A percentile compares a stretch with the other conserved stretches of the same genome.
Evolutionary conservation across 2,797 vertebrate genomes (phyloP).

Genomic region (Microchirus variegatus): DNA sequence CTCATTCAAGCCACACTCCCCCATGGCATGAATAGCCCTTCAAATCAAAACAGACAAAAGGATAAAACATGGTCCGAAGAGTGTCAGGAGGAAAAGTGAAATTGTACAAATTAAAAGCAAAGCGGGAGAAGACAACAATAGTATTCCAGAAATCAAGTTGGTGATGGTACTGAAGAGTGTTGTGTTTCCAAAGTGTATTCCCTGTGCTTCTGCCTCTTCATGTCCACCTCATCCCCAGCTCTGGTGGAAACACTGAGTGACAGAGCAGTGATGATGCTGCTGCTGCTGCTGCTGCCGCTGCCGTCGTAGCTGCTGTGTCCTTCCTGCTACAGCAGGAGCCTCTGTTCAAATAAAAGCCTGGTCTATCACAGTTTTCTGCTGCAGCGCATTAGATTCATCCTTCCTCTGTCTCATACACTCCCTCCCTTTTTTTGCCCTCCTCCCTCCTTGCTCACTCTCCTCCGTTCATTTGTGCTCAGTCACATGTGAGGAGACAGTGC

Average conservation of each 20-base stretch:
- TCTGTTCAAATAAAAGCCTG: constrained; percentile 78
- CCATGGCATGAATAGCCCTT: constrained; percentile 49
- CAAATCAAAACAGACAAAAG: constrained; percentile 47
- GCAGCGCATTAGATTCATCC: constrained; percentile 79
- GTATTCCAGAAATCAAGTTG: constrained; percentile 66
- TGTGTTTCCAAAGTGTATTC: constrained; percentile 55
- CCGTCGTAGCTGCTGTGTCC: constrained; percentile 33
- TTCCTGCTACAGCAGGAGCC: constrained; percentile 70
- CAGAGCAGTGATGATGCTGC: constrained; percentile 44
- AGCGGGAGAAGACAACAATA: constrained; percentile 41
- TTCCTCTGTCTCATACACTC: constrained; percentile 65
- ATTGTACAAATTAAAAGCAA: constrained; percentile 41
- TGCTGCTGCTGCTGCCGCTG: constrained; percentile 17
- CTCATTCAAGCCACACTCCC: constrained; percentile 68
- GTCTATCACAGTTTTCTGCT: constrained; percentile 81
- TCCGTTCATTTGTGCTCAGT: constrained; percentile 76
- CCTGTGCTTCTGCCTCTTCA: constrained; percentile 47
- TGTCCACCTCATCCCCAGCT: constrained; percentile 66
- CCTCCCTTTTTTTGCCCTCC: constrained; percentile 38
- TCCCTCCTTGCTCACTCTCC: constrained; percentile 66
- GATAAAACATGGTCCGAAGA: constrained; percentile 38
- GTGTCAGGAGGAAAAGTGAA: constrained; percentile 37
- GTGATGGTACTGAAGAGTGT: constrained; percentile 48
- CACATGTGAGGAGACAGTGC: constrained; percentile 74
- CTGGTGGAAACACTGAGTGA: constrained; percentile 65